These are phyloP conservation scores for Poeciliopsis gracilis DNA, from an alignment of 2,797 vertebrate species.

Conservation along the genomic window DNA sequence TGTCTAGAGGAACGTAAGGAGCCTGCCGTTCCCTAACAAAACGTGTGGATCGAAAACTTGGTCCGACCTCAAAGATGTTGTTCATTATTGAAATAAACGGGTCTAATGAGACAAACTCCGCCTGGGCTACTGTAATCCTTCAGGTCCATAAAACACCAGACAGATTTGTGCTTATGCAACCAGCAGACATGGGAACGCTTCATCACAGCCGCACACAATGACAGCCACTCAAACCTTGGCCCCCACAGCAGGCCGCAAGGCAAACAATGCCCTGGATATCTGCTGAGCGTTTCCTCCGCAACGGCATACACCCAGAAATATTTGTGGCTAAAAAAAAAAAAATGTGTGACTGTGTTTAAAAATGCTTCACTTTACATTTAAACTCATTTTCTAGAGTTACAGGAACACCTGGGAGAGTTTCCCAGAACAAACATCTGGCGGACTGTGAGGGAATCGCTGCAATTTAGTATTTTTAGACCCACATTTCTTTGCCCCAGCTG, in stretches of 20 bases:
- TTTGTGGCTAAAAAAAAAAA: not conserved
- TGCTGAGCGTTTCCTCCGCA: conserved; percentile 5
- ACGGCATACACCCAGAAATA: not conserved
- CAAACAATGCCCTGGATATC: conserved; percentile 23
- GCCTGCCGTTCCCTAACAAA: not conserved
- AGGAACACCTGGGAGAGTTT: not conserved
- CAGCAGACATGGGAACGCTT: conserved; percentile 36
- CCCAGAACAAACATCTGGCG: conserved; percentile 19
- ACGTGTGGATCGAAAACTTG: not conserved
- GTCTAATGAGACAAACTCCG: not conserved
- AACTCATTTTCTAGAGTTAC: not conserved
- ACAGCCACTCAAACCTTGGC: conserved; percentile 49
- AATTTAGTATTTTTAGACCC: conserved; percentile 11
- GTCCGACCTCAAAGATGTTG: not conserved
- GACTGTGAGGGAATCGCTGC: conserved; percentile 8
- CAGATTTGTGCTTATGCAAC: conserved; percentile 35
- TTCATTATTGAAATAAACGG: not conserved
- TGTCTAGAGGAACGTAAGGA: not conserved
- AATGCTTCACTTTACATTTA: not conserved
- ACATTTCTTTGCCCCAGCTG: conserved; percentile 23
- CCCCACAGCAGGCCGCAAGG: conserved; percentile 14
- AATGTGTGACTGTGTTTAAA: not conserved
- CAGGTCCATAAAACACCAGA: conserved; percentile 10
- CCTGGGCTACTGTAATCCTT: conserved; percentile 1
- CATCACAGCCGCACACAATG: conserved; percentile 41